Evolutionary conservation across 1,140 invertebrate genomes (phyloP).

Genomic region (Drosophila tani): DNA sequence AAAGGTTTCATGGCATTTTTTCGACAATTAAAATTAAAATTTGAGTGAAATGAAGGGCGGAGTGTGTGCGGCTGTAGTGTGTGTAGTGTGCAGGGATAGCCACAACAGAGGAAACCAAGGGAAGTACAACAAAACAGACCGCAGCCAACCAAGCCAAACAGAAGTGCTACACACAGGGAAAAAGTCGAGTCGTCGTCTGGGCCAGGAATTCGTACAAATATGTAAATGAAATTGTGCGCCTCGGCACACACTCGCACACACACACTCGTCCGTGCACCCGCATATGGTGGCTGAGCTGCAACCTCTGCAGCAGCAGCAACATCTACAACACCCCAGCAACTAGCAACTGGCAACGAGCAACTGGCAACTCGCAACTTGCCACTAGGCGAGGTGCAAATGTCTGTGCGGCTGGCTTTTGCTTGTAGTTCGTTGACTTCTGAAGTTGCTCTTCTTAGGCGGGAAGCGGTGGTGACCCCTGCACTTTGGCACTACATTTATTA

Average conservation of each 20-base stretch:
- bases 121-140: constrained; percentile 67
- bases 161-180: constrained; percentile 77
- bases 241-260: constrained; percentile 43
- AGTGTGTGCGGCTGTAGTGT: constrained; percentile 19
- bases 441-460: constrained; percentile 52
- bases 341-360: constrained; percentile 59
- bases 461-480: constrained; percentile 47
- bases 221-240: constrained; percentile 81
- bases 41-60: constrained; percentile 65
- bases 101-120: constrained; percentile 66
- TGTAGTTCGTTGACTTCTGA: constrained; percentile 82
- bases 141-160: constrained; percentile 79
- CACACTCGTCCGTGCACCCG: constrained; percentile 10
- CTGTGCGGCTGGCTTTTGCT: constrained; percentile 57
- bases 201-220: constrained; percentile 73
- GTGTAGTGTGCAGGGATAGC: constrained; percentile 51
- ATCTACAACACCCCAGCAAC: constrained; percentile 60
- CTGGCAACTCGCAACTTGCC: constrained; percentile 57
- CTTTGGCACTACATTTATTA: constrained; percentile 79
- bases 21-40: constrained; percentile 83
- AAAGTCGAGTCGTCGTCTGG: constrained; percentile 77
- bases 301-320: constrained; percentile 47
- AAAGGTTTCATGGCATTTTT: constrained; percentile 73
- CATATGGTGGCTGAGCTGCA: constrained; percentile 55
- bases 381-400: constrained; percentile 67